Conservation (phyloP, 2,888 invertebrate genomes). For the Cinara cedri region DNA sequence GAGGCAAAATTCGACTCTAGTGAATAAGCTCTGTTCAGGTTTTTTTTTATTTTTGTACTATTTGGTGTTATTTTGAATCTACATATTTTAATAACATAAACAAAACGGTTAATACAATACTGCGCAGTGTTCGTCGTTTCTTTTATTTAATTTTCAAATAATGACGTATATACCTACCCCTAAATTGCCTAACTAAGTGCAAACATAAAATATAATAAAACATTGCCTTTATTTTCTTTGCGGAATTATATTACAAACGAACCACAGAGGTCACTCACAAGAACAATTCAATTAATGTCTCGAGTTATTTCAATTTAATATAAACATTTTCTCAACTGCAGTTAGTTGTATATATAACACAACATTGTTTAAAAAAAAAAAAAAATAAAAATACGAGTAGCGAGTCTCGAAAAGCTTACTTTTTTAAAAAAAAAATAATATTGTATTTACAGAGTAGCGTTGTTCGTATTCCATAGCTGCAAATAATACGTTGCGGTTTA, state of each 20-base stretch:
- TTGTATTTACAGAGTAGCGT: no score
- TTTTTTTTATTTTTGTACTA: no score
- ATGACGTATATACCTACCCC: not conserved
- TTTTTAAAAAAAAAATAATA: not conserved
- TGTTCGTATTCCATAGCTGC: no score
- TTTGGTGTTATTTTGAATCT: no score
- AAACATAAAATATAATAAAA: not conserved
- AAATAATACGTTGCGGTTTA: no score
- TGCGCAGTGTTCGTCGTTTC: not conserved
- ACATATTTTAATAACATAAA: no score
- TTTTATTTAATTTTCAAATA: not conserved
- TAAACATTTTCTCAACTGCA: not conserved
- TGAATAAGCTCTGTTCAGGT: no score
- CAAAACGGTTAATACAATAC: no score
- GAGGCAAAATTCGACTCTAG: no score
- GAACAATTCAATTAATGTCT: conserved; percentile 9
- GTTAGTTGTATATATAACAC: no score
- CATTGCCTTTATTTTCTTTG: not conserved
- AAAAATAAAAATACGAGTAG: no score
- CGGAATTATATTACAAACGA: not conserved
- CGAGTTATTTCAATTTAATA: not conserved
- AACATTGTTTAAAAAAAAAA: no score
- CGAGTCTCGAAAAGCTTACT: not conserved
- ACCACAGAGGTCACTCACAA: not conserved
- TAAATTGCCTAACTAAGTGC: not conserved